Conservation (phyloP, 1,140 invertebrate species). For the Rhopalosiphum maidis region DNA sequence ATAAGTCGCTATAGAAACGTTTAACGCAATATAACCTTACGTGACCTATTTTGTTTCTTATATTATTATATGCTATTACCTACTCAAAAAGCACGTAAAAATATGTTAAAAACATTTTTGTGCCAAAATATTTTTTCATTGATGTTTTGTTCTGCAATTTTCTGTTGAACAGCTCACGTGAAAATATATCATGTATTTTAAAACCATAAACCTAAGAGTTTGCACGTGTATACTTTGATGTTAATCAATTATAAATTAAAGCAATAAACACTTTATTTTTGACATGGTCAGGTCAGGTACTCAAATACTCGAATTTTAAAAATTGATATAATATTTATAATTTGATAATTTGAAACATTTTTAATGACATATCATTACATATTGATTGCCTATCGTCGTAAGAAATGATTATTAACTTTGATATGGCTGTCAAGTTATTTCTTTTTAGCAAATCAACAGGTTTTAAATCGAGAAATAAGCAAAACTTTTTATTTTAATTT, state of each 20-base stretch:
- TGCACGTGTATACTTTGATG: background rate
- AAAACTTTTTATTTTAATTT: background rate
- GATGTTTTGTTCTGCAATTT: background rate
- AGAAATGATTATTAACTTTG: background rate
- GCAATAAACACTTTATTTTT: background rate
- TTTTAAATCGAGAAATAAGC: background rate
- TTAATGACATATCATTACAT: background rate
- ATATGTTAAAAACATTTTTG: background rate
- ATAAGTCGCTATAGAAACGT: background rate
- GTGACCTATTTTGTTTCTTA: constrained; percentile 1
- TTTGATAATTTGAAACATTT: background rate
- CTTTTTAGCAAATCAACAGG: background rate
- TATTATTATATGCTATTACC: background rate
- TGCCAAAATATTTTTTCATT: background rate
- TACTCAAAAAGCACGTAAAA: background rate
- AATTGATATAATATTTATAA: background rate
- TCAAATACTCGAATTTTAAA: background rate
- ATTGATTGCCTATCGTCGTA: background rate
- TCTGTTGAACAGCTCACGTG: background rate
- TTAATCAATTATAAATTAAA: constrained; percentile 10
- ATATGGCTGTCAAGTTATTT: background rate
- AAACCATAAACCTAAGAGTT: background rate
- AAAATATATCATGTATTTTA: background rate
- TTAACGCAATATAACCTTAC: constrained; percentile 4
- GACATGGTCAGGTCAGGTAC: background rate